Evolutionary conservation across 1,140 invertebrate genomes (phyloP), one percentile per base, ranked within the genome.

Genomic region (Tribolium madens): DNA sequence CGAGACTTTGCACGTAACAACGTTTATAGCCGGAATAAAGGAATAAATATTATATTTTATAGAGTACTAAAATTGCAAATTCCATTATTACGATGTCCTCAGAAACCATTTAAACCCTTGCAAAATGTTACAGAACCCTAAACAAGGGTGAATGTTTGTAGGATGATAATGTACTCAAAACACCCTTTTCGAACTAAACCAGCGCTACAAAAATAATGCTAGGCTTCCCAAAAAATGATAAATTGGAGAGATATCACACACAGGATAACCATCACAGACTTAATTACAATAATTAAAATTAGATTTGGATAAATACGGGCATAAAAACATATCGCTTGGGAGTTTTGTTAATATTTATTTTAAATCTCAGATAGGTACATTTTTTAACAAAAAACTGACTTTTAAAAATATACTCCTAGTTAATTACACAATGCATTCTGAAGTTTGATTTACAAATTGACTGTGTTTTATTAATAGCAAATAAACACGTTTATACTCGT

Each of bases 31-130:
- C 13, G 17, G 18, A 21, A 57, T 57, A 17, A 57, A 14, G 17
- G 10, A 18, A 57, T 57, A 57, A 57, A 21, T 57, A 57, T 18
- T 21, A 57, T 57, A 26, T 26, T 57, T 57, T 21, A 57, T 57
- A 12, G 15, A 18, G 18, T 18, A 9, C 13, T 57, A 57, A 57
- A 57, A 57, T 26, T 57, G 52, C 18, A 26, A 26, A 57, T 26
- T 57, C 52, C 52, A 57, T 57, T 57, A 26, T 57, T 18, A 57
- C 18, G 52, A 57, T 57, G 52, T 57, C 52, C 52, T 21, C 52
- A 57, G 52, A 57, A 57, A 57, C 15, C 52, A 57, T 57, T 57
- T 57, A 57, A 57, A 57, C 52, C 52, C 52, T 57, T 57, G 10
- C 52, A 21, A 21, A 57, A 57, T 26, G 52, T 17, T 57, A 21